Evolutionary conservation across 2,797 vertebrate species (phyloP), one percentile per base, ranked within the genome.

Genomic region (Lateolabrax maculatus): DNA sequence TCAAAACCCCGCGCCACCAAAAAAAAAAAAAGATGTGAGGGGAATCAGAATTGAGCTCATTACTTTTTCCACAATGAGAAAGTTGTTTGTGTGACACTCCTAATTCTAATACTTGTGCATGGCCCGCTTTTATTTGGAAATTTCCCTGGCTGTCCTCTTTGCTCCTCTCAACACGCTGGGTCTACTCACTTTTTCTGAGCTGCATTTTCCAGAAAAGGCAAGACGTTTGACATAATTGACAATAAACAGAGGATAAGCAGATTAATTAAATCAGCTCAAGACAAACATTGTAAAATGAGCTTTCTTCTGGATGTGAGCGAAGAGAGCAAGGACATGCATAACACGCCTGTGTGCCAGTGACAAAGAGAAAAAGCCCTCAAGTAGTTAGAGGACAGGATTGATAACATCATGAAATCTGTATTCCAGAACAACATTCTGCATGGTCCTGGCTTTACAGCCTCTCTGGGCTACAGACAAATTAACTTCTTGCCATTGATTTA

Each of bases 1-100:
- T 84, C 87, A 78, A 90, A 91, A 61, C 56, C n/a, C 71, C 68
- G 29, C 3, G 31, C 27, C 16, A 62, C 49, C 44, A 19, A 34
- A 80, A 71, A 83, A 85, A 71, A 64, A 76, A n/a, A n/a, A 5
- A 8, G 81, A 92, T 87, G 89, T 84, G 75, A 79, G 71, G 65
- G 39, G 77, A 89, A 90, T 91, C 80, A 46, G 77, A 64, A 83
- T 79, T 74, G 85, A 80, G 71, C 87, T 89, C 80, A 77, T 94
- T 90, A 87, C 85, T 88, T 92, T 94, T 95, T 95, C 94, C 93
- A 91, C 82, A 84, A 89, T 84, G 84, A 89, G 80, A 90, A 90
- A 86, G 81, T 92, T 93, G 91, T 94, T 94, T 90, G 82, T 91
- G 86, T 79, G 90, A 90, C 87, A 84, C 87, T 90, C 81, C 85